Conservation (phyloP, 2,888 invertebrate species). For the Digitonthophagus gazella region DNA sequence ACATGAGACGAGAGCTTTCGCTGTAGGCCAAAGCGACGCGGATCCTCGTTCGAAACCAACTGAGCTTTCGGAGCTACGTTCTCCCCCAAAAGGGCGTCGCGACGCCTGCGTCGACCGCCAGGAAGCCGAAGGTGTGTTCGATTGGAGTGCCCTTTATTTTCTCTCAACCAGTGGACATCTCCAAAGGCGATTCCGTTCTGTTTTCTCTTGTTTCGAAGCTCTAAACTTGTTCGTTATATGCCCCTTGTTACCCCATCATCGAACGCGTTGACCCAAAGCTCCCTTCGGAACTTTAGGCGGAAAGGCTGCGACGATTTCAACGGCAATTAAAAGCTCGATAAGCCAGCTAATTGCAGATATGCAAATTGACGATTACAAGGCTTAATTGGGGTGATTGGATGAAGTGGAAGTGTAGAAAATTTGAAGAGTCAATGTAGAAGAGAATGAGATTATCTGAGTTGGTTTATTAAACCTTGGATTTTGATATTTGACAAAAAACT, state of each 20-base stretch:
- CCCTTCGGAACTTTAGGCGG: not conserved
- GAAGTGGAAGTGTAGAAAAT: not conserved
- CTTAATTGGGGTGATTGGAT: not conserved
- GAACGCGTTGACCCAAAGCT: not conserved
- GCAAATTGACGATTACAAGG: not conserved
- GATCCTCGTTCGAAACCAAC: conserved; percentile 28
- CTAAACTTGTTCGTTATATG: not conserved
- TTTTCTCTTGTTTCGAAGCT: not conserved
- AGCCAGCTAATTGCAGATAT: not conserved
- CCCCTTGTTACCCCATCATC: not conserved
- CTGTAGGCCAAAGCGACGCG: conserved; percentile 25
- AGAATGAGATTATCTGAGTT: not conserved
- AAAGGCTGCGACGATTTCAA: not conserved
- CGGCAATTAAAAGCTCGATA: not conserved
- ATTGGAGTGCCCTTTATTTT: conserved; percentile 22
- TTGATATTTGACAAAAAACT: too few relatives aligned
- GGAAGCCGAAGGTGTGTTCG: conserved; percentile 34
- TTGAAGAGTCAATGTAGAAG: not conserved
- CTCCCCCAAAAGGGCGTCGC: conserved; percentile 31
- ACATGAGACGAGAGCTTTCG: conserved; percentile 28
- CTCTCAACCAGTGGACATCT: not conserved
- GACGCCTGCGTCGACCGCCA: conserved; percentile 30
- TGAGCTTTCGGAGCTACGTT: conserved; percentile 26
- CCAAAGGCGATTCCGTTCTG: not conserved
- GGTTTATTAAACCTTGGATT: too few relatives aligned